phyloP scores from a whole-genome alignment of 2,113 vertebrate genomes.

The Willisornis vidua region DNA sequence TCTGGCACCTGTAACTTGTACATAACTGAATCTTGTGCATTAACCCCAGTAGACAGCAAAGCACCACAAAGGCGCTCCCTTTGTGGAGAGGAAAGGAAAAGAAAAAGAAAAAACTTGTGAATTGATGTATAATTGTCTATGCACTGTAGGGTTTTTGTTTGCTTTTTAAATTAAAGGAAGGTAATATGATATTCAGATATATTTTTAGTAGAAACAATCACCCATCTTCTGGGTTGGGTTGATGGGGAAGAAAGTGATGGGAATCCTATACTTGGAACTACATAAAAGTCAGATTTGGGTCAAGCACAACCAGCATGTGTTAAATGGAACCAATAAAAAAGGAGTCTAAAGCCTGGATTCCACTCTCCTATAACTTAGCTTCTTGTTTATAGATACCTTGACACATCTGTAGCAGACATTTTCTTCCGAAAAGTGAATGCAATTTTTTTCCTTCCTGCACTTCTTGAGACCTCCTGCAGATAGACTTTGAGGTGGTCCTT shows the following conservation, averaged over 20 bases:
- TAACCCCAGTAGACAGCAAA: neutral
- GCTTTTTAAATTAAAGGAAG: neutral
- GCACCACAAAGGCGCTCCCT: neutral
- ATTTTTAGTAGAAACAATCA: neutral
- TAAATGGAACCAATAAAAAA: neutral
- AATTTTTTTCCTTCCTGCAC: constrained; percentile 78
- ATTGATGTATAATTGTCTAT: neutral
- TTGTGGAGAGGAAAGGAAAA: neutral
- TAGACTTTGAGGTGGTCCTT: constrained; percentile 95
- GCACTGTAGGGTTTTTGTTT: neutral
- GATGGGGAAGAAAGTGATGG: neutral
- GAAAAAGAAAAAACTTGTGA: neutral
- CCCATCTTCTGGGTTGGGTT: neutral
- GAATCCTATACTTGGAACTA: neutral
- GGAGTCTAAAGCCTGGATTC: neutral
- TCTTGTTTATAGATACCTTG: constrained; percentile 78
- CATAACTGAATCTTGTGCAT: neutral
- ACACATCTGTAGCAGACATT: constrained; percentile 91
- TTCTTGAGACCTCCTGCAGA: constrained; percentile 91
- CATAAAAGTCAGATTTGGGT: neutral
- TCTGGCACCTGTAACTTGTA: neutral
- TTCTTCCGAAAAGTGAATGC: constrained; percentile 88
- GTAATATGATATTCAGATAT: neutral
- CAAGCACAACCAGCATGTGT: neutral
- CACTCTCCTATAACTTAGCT: neutral